Base-by-base conservation (phyloP, 2,113 vertebrate genomes). In the Indri indri region DNA sequence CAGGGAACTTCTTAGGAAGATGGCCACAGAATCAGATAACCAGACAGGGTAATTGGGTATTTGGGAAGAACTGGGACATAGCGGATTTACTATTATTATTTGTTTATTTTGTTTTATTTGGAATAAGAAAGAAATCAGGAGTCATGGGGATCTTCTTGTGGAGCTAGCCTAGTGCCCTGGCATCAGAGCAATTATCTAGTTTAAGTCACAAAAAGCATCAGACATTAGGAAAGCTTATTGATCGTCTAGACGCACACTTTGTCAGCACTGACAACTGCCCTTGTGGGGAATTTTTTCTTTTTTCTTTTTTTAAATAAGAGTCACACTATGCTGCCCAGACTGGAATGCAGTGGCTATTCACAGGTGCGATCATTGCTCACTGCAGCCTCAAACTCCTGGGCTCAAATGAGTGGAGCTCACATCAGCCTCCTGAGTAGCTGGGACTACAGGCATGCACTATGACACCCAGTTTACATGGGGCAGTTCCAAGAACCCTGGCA, bases 201-300 rank as follows among this genome's bases (percentile, higher is more conserved):
- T 88, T 70, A 80, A 90, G 70, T 81, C 45, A 40, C 30, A 63
- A 63, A 57, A 90, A 63, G 61, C 45, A 40, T 52, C 70, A 74
- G 84, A 59, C 10, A 1, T 50, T 22, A 76, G 79, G 34, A 77
- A 84, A 87, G 13, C 40, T 73, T 50, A 34, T 4, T 45, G 13
- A 65, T 25, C 63, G 14, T 25, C 1, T 2, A 42, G 40, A 4
- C 1, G 0, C 30, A 52, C 0, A 3, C 12, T 0, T 8, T 20
- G 59, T 37, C n/a, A 11, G 23, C 45, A 61, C 7, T 68, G 59
- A 70, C 37, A 42, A 30, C 27, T 70, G 61, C 59, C 34, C 25
- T 57, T 6, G 20, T 57, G 57, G 20, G 57, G 57, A 50, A 50
- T 50, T 57, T 57, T 57, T 57, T 57, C 13, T 57, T 50, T 57